Percentiles rank a stretch among this genome's conserved stretches.
These are phyloP conservation scores for Canis aureus DNA, from an alignment of 2,113 vertebrate species.

Conservation along the genomic window DNA sequence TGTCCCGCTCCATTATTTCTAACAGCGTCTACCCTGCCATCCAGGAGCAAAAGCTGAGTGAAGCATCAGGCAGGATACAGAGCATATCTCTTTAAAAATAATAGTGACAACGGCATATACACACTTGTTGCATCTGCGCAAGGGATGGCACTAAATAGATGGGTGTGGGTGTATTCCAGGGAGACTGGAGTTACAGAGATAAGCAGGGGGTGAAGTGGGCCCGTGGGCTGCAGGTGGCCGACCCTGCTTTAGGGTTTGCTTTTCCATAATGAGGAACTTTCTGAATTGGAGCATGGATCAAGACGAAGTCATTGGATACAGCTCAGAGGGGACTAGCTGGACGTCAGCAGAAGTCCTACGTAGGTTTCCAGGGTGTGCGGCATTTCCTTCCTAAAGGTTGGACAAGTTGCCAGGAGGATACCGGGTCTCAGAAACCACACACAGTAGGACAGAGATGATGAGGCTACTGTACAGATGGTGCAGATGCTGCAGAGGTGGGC, in stretches of 20 bases:
- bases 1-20: not conserved
- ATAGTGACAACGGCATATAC: not conserved
- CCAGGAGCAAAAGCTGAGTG: not conserved
- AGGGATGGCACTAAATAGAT: not conserved
- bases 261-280: not conserved
- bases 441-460: not conserved
- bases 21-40: not conserved
- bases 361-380: not conserved
- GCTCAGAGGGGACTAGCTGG: not conserved
- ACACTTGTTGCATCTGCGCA: not conserved
- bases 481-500: rapidly evolving
- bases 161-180: not conserved
- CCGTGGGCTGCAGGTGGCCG: not conserved
- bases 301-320: not conserved
- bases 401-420: not conserved
- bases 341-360: not conserved
- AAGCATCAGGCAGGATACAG: no score
- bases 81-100: not conserved
- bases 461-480: not conserved
- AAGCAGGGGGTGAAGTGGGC: no score
- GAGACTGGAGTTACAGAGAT: not conserved
- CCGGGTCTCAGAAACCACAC: not conserved
- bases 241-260: not conserved
- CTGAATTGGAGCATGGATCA: not conserved
- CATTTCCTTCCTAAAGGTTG: not conserved